phyloP scores from a whole-genome alignment of 2,888 invertebrate genomes.

The Caenorhabditis sinica region DNA sequence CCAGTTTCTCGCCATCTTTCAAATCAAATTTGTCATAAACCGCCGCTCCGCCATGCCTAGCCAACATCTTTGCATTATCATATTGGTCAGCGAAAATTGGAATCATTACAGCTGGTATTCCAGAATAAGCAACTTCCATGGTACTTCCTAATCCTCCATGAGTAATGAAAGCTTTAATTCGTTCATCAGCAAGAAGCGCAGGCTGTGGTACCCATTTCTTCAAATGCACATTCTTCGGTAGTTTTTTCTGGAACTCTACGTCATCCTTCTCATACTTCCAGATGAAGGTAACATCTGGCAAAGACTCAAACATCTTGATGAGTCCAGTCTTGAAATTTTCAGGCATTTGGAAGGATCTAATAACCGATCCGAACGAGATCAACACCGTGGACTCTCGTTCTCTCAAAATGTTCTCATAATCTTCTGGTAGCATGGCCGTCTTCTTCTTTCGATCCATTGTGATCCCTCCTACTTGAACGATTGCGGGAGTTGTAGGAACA shows the following conservation, averaged over 20 bases:
- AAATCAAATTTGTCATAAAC: constrained; percentile 25
- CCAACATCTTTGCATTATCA: constrained; percentile 21
- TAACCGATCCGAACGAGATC: constrained; percentile 59
- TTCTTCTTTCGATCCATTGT: constrained; percentile 30
- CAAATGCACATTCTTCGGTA: constrained; percentile 37
- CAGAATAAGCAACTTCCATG: constrained; percentile 35
- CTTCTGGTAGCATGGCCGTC: constrained; percentile 9
- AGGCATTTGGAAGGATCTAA: constrained; percentile 57
- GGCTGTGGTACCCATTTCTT: constrained; percentile 51
- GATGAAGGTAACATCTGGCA: constrained; percentile 44
- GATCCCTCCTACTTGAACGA: constrained; percentile 32
- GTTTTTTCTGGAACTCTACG: constrained; percentile 6
- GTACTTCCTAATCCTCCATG: constrained; percentile 57
- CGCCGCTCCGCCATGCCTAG: constrained; percentile 29
- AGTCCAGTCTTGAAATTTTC: constrained; percentile 32
- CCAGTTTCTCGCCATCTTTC: constrained; percentile 23
- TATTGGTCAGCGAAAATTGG: constrained; percentile 28
- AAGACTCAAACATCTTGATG: constrained; percentile 31
- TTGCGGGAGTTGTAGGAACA: not conserved
- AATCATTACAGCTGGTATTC: constrained; percentile 30
- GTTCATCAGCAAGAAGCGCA: constrained; percentile 17
- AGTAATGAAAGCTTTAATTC: constrained; percentile 35
- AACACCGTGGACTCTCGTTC: constrained; percentile 36
- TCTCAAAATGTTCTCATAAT: constrained; percentile 44
- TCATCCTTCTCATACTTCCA: constrained; percentile 43